Base-by-base conservation (phyloP, 1,140 invertebrate species). In the Lordiphosa clarofinis region DNA sequence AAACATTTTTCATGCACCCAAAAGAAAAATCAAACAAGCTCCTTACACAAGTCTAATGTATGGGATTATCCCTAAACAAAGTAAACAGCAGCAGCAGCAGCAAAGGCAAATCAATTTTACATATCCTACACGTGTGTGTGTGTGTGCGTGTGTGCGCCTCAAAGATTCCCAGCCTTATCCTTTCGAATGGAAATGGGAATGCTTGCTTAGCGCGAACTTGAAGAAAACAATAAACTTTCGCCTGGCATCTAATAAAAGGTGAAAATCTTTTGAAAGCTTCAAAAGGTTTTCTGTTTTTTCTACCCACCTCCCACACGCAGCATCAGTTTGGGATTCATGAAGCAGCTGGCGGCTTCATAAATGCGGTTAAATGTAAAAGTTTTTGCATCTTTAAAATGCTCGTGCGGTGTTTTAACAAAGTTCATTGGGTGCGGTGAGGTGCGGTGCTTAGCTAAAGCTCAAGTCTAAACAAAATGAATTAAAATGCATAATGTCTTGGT, bases 251-350 rank as follows among this genome's bases (percentile, higher is more conserved):
- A 9, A 8, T 8, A 31, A 44, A 43, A 55, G 37, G 4, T 35
- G 54, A 58, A 67, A 68, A 72, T 67, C 76, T 75, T 82, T 50
- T 54, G 72, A 68, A 81, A 68, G 72, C 76, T 84, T 82, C 54
- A 73, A 73, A 84, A 82, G 76, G 76, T 82, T 82, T 82, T 76
- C 76, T 84, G 78, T 73, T 84, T 82, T 82, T 82, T 71, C 82
- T 76, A 81, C 24, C 24, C 24, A 28, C 0, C 24, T 11, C 53
- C 28, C 8, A 7, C n/a, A 10, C 19, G 24, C 42, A 36, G 37
- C 24, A 31, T 46, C 43, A 11, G 8, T 21, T 42, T 49, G 52
- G 39, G 43, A 35, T 66, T 46, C 35, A 42, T 53, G 64, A 36
- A 53, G 56, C 49, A 74, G 56, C 75, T 76, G 76, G 61, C 49